These are phyloP conservation scores for Sparus aurata DNA, from an alignment of 2,797 vertebrate species.

Conservation along the genomic window DNA sequence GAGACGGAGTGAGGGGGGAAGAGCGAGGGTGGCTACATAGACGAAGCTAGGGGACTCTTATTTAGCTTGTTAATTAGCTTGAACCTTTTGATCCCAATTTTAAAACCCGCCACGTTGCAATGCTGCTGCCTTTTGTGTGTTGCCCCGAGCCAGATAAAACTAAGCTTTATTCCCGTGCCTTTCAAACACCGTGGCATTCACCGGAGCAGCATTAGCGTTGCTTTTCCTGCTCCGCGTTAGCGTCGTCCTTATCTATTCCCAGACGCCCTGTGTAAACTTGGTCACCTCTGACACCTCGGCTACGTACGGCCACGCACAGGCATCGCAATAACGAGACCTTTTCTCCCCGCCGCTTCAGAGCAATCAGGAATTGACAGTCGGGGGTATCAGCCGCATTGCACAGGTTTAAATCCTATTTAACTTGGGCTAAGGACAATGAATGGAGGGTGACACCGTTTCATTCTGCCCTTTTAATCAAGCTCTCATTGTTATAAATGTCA, in stretches of 20 bases:
- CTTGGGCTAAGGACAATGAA: constrained; percentile 75
- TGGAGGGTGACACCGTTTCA: constrained; percentile 72
- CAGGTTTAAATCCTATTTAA: constrained; percentile 82
- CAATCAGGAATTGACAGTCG: constrained; percentile 75
- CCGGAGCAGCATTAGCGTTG: constrained; percentile 51
- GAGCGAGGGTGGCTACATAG: constrained; percentile 57
- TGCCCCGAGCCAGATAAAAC: constrained; percentile 83
- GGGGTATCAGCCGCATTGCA: constrained; percentile 73
- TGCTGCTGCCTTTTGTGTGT: constrained; percentile 78
- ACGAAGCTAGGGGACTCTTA: constrained; percentile 80
- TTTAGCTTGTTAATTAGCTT: constrained; percentile 89
- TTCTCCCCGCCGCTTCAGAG: constrained; percentile 60
- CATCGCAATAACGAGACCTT: constrained; percentile 71
- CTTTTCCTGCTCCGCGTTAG: constrained; percentile 39
- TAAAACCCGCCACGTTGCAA: constrained; percentile 82
- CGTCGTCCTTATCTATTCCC: constrained; percentile 71
- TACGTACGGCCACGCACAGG: constrained; percentile 53
- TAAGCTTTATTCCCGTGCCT: constrained; percentile 75
- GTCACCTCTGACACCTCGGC: constrained; percentile 68
- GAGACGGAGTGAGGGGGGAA: constrained; percentile 33
- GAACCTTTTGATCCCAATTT: constrained; percentile 89
- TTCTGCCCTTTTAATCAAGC: constrained; percentile 83
- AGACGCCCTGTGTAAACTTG: constrained; percentile 73
- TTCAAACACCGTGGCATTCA: constrained; percentile 77
- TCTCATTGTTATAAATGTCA: constrained; percentile 83